Evolutionary conservation across 2,797 vertebrate species (phyloP), one percentile per base, ranked within the genome.

Genomic region (Hoplostethus mediterraneus): DNA sequence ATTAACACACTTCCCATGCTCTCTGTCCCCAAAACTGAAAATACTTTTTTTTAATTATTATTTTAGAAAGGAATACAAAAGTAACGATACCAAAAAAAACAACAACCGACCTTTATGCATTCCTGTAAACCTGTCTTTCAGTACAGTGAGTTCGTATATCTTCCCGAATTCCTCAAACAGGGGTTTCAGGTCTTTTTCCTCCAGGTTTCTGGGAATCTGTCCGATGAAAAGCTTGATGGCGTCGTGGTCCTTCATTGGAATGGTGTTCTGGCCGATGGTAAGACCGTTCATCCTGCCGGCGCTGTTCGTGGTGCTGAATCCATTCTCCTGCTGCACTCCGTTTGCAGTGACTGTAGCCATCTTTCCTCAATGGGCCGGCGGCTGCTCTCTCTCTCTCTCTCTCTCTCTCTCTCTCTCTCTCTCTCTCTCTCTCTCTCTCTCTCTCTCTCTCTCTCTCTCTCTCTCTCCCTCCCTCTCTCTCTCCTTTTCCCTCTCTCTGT

Each of bases 221-320:
- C 98, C 98, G 92, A 99, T 96, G 95, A 99, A 99, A 80, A 99
- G 97, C 96, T 99, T 99, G 96, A 98, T 98, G 96, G 98, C 97
- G 96, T 98, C 97, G 95, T 97, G 97, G 94, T 98, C 98, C 95
- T 98, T 99, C 97, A 98, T 97, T 90, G 97, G 97, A 93, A 97
- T 97, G 93, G 96, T 94, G 95, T 94, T 95, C 85, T 95, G 94
- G 83, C 95, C 92, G 92, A 92, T 89, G 92, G 90, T 95, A 82
- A 97, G 94, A 90, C 96, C 97, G 96, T 97, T 97, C 95, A 97
- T 96, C 92, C 95, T 95, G 91, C 92, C 94, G 93, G 91, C 93
- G 96, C 96, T 96, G 95, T 95, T 95, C 95, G 94, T 94, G 95
- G 96, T 96, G 95, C 95, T 97, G 95, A 96, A 96, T 89, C 94